Percentiles rank a stretch among this genome's conserved stretches.
These are phyloP conservation scores for Drosophila suzukii DNA, from an alignment of 1,140 invertebrate species.

Conservation along the genomic window DNA sequence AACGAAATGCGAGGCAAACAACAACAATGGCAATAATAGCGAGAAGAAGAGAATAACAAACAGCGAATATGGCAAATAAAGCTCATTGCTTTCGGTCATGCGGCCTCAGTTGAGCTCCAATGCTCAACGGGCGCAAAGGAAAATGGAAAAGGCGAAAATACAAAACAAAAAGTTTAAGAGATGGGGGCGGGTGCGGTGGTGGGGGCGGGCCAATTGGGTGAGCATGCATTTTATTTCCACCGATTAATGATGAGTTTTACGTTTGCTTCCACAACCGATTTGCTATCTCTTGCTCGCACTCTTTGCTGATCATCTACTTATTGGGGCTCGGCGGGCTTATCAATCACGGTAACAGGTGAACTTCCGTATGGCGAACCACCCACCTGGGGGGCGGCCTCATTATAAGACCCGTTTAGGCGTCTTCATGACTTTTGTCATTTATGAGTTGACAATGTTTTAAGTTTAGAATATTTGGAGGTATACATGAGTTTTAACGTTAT, in stretches of 20 bases:
- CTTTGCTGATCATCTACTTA: conserved; percentile 20
- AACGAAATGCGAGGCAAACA: conserved; percentile 63
- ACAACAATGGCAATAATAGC: conserved; percentile 16
- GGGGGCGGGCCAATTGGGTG: conserved; percentile 17
- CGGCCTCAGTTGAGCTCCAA: conserved; percentile 74
- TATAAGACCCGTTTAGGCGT: background rate
- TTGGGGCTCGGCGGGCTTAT: conserved; percentile 33
- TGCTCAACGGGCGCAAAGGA: conserved; percentile 67
- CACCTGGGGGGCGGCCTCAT: background rate
- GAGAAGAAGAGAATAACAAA: conserved; percentile 56
- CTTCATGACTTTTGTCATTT: background rate
- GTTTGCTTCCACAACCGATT: conserved; percentile 46
- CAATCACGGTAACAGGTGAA: conserved; percentile 15
- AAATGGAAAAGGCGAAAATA: conserved; percentile 6
- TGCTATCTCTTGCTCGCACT: conserved; percentile 24
- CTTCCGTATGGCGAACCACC: conserved; percentile 9
- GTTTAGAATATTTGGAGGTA: too few species aligned
- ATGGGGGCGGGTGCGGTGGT: too few species aligned
- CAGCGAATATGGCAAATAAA: conserved; percentile 78
- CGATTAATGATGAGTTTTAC: conserved; percentile 75
- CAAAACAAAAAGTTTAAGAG: background rate
- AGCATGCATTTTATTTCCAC: conserved; percentile 71
- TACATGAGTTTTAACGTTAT: too few species aligned
- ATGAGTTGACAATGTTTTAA: too few species aligned
- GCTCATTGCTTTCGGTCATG: conserved; percentile 72